phyloP scores from a whole-genome alignment of 2,888 invertebrate species.

The Diaperis boleti region DNA sequence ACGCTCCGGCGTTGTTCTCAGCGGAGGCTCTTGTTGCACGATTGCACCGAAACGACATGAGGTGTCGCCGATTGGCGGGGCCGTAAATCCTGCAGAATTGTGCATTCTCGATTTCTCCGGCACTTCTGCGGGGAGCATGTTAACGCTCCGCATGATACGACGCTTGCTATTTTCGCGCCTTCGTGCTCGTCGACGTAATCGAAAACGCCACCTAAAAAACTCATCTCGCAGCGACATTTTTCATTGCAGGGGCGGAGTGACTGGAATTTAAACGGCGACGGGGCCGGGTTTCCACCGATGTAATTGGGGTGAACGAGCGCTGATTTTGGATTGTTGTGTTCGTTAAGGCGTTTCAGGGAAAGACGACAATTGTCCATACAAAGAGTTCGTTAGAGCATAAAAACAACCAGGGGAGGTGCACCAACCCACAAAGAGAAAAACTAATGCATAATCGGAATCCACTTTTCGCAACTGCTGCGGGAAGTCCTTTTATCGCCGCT shows the following conservation, averaged over 20 bases:
- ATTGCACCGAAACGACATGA: constrained; percentile 1
- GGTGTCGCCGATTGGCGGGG: constrained; percentile 2
- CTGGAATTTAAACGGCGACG: constrained; percentile 16
- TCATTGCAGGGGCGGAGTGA: constrained; percentile 17
- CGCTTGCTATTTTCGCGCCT: constrained; percentile 34
- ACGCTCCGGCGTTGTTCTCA: constrained; percentile 4
- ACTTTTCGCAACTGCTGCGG: no score
- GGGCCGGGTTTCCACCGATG: not conserved
- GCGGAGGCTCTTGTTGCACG: constrained; percentile 5
- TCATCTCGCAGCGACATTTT: constrained; percentile 31
- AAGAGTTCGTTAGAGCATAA: no score
- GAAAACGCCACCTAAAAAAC: constrained; percentile 28
- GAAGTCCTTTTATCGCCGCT: constrained; percentile 11
- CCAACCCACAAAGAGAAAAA: no score
- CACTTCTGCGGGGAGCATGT: constrained; percentile 27
- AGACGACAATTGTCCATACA: no score
- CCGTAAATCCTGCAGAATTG: constrained; percentile 28
- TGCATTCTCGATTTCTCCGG: constrained; percentile 33
- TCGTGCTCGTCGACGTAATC: constrained; percentile 20
- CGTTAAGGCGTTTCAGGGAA: no score
- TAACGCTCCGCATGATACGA: constrained; percentile 29
- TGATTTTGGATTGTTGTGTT: no score
- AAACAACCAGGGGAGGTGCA: no score
- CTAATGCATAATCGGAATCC: no score
- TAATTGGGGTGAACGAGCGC: no score